Base-by-base conservation (phyloP, 2,797 vertebrate species). In the Acipenser transmontanus region DNA sequence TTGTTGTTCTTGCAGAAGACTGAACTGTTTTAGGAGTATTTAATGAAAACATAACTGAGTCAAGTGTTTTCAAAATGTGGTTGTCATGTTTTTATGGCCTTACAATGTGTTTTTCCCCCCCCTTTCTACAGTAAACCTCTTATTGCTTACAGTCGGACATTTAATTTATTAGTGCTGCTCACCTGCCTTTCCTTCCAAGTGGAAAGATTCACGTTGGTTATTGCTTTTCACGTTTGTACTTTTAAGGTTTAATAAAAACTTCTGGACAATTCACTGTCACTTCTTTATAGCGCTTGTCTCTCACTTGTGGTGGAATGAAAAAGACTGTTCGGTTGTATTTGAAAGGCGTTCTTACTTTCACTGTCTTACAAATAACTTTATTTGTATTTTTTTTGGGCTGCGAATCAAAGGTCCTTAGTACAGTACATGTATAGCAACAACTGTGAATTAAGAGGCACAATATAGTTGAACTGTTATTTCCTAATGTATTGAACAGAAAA, bases 101-200 rank as follows among this genome's bases (percentile, higher is more conserved):
- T 98, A 96, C 92, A 85, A 92, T 93, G 93, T 95, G 91, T 91
- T 34, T 34, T 34, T 34, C 80, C 50, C 67, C 83, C 74, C 85
- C 92, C 93, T 91, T 90, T 93, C 91, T 94, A 97, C 93, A 92
- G 89, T 94, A 88, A 91, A 85, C 92, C 91, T 34, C 34, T 34
- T 93, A 84, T 87, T 91, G 92, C 93, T 96, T 91, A 91, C 89
- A 89, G 91, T 92, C 92, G 92, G 94, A 93, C 92, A 87, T 94
- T 97, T 98, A 95, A 99, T 99, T 99, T 98, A 99, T 98, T 98
- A 93, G 94, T 91, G 89, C 93, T 93, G 94, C 89, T 86, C 91
- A 89, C 92, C 89, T 88, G 89, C 85, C 88, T 91, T 93, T 92
- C 93, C 89, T 86, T 78, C 85, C 86, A 90, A 82, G 92, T 61